Evolutionary conservation across 2,888 invertebrate genomes (phyloP).

Genomic region (Tineola bisselliella): DNA sequence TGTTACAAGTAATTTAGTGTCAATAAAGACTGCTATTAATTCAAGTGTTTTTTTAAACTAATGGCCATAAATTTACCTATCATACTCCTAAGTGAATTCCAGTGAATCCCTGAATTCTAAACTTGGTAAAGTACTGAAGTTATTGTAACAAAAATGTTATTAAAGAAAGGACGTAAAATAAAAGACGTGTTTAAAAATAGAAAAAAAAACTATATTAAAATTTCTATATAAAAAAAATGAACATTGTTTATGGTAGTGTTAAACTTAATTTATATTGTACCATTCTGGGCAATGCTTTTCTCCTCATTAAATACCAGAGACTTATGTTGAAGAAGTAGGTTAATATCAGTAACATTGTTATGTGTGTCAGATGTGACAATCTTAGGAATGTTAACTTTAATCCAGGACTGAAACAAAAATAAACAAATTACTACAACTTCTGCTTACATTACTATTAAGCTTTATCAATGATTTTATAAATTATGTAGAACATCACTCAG

Average conservation of each 20-base stretch:
- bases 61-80: no score
- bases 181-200: no score
- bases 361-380: conserved; percentile 47
- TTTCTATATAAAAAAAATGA: background rate
- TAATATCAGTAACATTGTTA: conserved; percentile 51
- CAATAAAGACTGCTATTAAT: conserved; percentile 52
- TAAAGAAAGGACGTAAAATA: background rate
- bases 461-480: no score
- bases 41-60: conserved; percentile 14
- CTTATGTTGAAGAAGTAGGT: conserved; percentile 56
- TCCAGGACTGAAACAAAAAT: conserved; percentile 2
- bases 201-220: conserved; percentile 20
- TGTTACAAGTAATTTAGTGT: conserved; percentile 36
- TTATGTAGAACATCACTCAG: no score
- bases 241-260: background rate
- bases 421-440: no score
- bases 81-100: no score
- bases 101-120: no score
- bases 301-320: conserved; percentile 53
- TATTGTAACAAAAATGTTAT: no score
- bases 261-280: conserved; percentile 8
- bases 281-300: conserved; percentile 39
- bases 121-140: no score
- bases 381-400: conserved; percentile 32
- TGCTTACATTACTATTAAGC: no score